phyloP scores from a whole-genome alignment of 2,113 vertebrate genomes.

The Engystomops pustulosus region DNA sequence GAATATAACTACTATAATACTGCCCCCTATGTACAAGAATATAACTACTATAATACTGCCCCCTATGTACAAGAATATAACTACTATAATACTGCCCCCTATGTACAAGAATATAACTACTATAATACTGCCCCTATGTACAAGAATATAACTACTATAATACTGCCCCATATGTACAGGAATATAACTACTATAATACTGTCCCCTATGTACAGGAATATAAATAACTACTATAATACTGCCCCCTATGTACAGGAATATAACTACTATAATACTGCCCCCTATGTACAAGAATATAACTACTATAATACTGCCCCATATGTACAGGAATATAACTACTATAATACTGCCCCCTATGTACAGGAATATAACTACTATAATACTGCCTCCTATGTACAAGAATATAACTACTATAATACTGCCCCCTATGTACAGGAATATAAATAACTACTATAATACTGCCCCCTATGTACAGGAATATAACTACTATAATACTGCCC shows the following conservation, averaged over 20 bases:
- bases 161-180: no score
- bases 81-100: no score
- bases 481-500: no score
- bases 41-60: no score
- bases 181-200: not conserved
- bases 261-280: no score
- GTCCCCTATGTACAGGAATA: not conserved
- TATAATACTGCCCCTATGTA: no score
- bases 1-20: no score
- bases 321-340: not conserved
- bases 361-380: not conserved
- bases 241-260: no score
- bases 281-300: not conserved
- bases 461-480: not conserved
- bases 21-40: no score
- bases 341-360: slow-evolving; percentile 1
- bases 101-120: no score
- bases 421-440: not conserved
- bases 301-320: not conserved
- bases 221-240: slow-evolving; percentile 7
- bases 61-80: no score
- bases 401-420: slow-evolving; percentile 7
- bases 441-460: slow-evolving; percentile 7
- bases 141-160: no score
- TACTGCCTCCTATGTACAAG: not conserved